A percentile compares a stretch with the other conserved stretches of the same genome.
Evolutionary conservation across 2,797 vertebrate genomes (phyloP).

Genomic region (Karalla daura): DNA sequence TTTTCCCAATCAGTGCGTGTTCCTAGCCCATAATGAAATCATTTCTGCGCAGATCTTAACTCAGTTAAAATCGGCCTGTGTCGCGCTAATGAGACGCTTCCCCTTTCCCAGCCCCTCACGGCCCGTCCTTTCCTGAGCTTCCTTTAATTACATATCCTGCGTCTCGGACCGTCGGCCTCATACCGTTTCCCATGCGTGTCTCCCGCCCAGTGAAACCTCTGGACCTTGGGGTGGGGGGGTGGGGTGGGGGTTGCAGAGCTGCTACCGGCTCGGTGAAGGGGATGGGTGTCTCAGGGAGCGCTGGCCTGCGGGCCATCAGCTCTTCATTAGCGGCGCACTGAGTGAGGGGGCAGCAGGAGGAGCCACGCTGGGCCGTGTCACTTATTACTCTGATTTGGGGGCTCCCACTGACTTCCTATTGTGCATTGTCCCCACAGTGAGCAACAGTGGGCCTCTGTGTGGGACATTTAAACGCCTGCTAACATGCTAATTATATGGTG

Average conservation of each 20-base stretch:
- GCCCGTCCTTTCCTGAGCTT: constrained; percentile 27
- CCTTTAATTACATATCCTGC: constrained; percentile 43
- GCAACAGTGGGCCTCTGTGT: constrained; percentile 81
- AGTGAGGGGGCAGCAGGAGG: constrained; percentile 63
- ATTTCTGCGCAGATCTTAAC: constrained; percentile 44
- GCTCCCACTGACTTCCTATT: constrained; percentile 77
- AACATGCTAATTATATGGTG: constrained; percentile 81
- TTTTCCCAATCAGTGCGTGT: neutral
- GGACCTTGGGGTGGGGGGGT: constrained; percentile 61
- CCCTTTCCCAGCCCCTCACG: constrained; percentile 31
- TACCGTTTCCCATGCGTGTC: constrained; percentile 32
- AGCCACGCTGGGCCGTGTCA: constrained; percentile 57
- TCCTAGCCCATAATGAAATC: constrained; percentile 42
- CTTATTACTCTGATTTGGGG: constrained; percentile 73
- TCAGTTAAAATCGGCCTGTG: constrained; percentile 53
- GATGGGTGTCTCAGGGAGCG: constrained; percentile 56
- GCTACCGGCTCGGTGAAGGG: constrained; percentile 53
- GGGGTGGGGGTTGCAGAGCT: too few species aligned
- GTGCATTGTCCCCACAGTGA: constrained; percentile 78
- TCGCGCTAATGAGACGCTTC: constrained; percentile 38
- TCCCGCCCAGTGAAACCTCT: constrained; percentile 46
- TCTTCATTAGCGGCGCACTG: constrained; percentile 71
- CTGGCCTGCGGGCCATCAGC: constrained; percentile 68
- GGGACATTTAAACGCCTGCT: constrained; percentile 74
- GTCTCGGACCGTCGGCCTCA: constrained; percentile 16